Evolutionary conservation across 2,888 invertebrate genomes (phyloP), one percentile per base, ranked within the genome.

Genomic region (Drosophila rubida): DNA sequence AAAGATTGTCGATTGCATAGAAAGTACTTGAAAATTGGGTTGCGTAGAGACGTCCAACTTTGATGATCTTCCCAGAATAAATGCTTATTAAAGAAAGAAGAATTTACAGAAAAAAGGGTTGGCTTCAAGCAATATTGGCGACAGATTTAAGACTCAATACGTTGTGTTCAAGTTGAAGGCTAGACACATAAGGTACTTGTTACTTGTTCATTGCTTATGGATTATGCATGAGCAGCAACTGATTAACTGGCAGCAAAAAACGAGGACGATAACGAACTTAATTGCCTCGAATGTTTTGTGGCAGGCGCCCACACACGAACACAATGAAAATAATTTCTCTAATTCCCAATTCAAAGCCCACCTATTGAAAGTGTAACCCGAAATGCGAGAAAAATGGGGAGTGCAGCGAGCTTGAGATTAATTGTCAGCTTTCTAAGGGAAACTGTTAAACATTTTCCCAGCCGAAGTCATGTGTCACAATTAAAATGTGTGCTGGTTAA

Each of bases 381-480:
- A 49, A 53, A 32, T 13, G 25, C 16, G 16, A 23, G 19, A 27
- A 6, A 49, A 1, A 9, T 9, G 54, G 23, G n/a, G 9, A 7
- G 35, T 13, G 35, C 13, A 41, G 53, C 22, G 41, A 4, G 7
- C 27, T 46, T 37, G 7, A 84, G 85, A 82, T 87, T 87, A 84
- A 84, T 84, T 80, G 76, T 73, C 67, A 67, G 82, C 85, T 84
- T 84, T 69, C 63, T 71, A 59, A 69, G 69, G 80, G 73, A 82
- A 80, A 77, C 80, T 66, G 63, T 81, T 75, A 62, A 41, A 48
- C 64, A 72, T 78, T 81, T 76, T 62, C 48, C 61, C 57, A 57
- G 51, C 63, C 58, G 49, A 48, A 68, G 27, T 71, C 80, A 80
- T 75, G 83, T 83, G 80, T 69, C 84, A 83, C 83, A 83, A 80